Evolutionary conservation across 2,797 vertebrate genomes (phyloP).

Genomic region (Microctenopoma lineatum): DNA sequence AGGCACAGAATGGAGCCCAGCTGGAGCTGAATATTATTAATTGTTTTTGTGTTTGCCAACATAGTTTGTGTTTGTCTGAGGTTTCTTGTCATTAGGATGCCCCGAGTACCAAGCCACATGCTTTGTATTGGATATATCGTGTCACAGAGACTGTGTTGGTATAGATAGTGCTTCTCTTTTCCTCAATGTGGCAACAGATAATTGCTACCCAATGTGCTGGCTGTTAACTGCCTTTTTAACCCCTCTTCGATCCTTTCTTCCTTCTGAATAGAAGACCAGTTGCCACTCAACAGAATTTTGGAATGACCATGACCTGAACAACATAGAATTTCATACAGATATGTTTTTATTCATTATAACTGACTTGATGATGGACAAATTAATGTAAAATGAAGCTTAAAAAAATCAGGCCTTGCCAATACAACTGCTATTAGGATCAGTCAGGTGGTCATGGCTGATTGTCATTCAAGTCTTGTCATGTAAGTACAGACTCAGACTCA

Average conservation of each 20-base stretch:
- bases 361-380: background rate
- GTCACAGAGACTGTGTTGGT: no score
- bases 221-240: no score
- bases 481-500: background rate
- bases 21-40: slow-evolving; percentile 25
- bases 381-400: background rate
- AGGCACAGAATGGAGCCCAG: slow-evolving; percentile 34
- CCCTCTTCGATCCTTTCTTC: no score
- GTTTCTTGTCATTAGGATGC: background rate
- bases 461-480: background rate
- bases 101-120: no score
- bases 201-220: no score
- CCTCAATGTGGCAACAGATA: no score
- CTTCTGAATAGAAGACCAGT: no score
- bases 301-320: no score
- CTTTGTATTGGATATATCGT: no score
- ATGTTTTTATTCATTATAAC: background rate
- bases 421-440: background rate
- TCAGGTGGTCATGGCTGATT: background rate
- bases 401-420: background rate
- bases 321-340: no score
- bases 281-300: no score
- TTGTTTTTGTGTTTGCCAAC: slow-evolving; percentile 13
- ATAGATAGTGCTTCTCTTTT: no score
- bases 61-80: slow-evolving; percentile 5